Conservation (phyloP, 2,888 invertebrate species). For the Apamea anceps region DNA sequence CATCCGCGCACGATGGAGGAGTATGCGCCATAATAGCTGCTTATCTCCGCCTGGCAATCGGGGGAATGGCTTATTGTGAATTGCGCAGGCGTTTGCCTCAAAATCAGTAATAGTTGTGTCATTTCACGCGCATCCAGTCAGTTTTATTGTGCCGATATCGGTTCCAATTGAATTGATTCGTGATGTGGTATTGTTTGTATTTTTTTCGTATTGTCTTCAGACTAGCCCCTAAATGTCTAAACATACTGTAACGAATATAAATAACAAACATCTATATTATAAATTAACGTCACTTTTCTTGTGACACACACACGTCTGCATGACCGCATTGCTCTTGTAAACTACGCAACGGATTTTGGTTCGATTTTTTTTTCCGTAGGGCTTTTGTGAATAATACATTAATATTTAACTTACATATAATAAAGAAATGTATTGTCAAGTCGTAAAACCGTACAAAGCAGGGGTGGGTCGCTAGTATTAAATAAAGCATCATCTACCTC, state of each 20-base stretch:
- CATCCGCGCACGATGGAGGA: slow-evolving; percentile 46
- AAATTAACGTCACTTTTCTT: not conserved
- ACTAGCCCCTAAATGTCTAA: not conserved
- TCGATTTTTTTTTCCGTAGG: not conserved
- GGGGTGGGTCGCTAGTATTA: not conserved
- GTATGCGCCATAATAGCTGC: slow-evolving; percentile 49
- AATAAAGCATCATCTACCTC: slow-evolving; percentile 73
- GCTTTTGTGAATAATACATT: not conserved
- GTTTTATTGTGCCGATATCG: slow-evolving; percentile 20
- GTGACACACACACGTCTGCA: not conserved
- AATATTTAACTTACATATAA: too few relatives aligned
- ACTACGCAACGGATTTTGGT: not conserved
- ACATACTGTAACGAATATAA: not conserved
- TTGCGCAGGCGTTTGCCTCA: slow-evolving; percentile 49
- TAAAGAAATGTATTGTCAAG: not conserved
- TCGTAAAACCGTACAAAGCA: not conserved
- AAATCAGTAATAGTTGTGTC: slow-evolving; percentile 40
- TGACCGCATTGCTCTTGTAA: not conserved
- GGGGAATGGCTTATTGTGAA: slow-evolving; percentile 52
- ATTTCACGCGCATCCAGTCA: slow-evolving; percentile 8
- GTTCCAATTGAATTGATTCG: slow-evolving; percentile 25
- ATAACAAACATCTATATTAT: not conserved
- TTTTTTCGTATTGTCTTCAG: not conserved
- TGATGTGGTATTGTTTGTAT: not conserved
- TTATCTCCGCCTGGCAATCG: slow-evolving; percentile 52